Percentiles rank a stretch among this genome's conserved stretches.
Evolutionary conservation across 2,888 invertebrate species (phyloP).

Genomic region (Aphrophora alni): DNA sequence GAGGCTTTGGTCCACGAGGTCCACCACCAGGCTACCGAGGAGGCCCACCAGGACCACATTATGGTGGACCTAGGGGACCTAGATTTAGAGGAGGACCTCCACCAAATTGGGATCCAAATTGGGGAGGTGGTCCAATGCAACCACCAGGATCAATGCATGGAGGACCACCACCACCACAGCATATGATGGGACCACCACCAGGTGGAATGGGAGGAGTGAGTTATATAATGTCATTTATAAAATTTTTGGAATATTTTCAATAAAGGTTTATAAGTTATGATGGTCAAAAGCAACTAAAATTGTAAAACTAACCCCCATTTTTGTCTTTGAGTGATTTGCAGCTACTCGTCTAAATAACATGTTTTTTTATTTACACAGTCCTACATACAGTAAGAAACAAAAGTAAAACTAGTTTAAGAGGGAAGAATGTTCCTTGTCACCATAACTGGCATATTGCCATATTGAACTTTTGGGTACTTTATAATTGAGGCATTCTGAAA

Average conservation of each 20-base stretch:
- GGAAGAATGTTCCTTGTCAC: too few species aligned
- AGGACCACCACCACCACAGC: constrained; percentile 60
- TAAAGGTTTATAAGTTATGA: neutral
- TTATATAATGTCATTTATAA: constrained; percentile 22
- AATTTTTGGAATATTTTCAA: neutral
- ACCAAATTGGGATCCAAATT: constrained; percentile 69
- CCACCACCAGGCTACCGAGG: constrained; percentile 54
- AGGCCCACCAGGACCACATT: constrained; percentile 60
- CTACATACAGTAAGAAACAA: too few species aligned
- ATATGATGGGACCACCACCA: constrained; percentile 55
- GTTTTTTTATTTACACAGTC: too few species aligned
- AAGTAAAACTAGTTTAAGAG: too few species aligned
- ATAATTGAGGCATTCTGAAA: too few species aligned
- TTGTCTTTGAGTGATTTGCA: too few species aligned
- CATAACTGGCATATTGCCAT: too few species aligned
- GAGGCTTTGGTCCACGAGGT: constrained; percentile 53
- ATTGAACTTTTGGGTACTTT: too few species aligned
- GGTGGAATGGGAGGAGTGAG: constrained; percentile 49
- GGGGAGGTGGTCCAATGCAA: constrained; percentile 42
- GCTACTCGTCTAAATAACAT: too few species aligned
- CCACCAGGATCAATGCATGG: constrained; percentile 58
- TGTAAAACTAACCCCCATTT: too few species aligned
- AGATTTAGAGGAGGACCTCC: constrained; percentile 61
- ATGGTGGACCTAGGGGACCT: constrained; percentile 60
- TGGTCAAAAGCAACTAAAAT: too few species aligned